These are phyloP conservation scores for Pipistrellus kuhlii DNA, from an alignment of 2,797 vertebrate species.

Conservation along the genomic window DNA sequence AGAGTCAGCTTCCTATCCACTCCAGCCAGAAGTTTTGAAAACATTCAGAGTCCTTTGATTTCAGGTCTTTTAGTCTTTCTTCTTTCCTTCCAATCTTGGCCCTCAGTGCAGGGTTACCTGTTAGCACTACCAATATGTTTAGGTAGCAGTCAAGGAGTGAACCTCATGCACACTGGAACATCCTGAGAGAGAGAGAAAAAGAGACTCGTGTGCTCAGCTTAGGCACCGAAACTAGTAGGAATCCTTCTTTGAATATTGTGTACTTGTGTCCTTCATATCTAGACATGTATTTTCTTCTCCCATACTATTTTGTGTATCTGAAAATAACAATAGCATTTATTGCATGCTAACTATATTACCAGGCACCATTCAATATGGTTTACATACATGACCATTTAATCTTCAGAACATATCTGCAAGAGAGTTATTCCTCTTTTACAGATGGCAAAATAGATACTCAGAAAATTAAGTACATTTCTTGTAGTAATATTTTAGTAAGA, in stretches of 20 bases:
- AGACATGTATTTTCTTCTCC: background rate
- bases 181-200: conserved; percentile 9
- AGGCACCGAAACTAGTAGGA: background rate
- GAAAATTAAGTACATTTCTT: conserved; percentile 34
- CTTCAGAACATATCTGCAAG: conserved; percentile 32
- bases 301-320: background rate
- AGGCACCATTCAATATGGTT: background rate
- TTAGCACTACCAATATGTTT: background rate
- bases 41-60: conserved; percentile 9
- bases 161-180: background rate
- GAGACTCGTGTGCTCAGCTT: background rate
- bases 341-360: background rate
- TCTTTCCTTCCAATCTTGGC: background rate
- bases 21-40: background rate
- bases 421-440: conserved; percentile 9
- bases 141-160: background rate
- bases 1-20: background rate
- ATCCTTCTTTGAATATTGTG: background rate
- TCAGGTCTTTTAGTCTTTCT: background rate
- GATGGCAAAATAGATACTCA: background rate
- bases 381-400: background rate
- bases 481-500: background rate
- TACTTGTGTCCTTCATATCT: background rate
- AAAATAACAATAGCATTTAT: background rate
- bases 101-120: background rate